phyloP scores from a whole-genome alignment of 2,113 vertebrate genomes.

The Brachypodius melanocephalos region DNA sequence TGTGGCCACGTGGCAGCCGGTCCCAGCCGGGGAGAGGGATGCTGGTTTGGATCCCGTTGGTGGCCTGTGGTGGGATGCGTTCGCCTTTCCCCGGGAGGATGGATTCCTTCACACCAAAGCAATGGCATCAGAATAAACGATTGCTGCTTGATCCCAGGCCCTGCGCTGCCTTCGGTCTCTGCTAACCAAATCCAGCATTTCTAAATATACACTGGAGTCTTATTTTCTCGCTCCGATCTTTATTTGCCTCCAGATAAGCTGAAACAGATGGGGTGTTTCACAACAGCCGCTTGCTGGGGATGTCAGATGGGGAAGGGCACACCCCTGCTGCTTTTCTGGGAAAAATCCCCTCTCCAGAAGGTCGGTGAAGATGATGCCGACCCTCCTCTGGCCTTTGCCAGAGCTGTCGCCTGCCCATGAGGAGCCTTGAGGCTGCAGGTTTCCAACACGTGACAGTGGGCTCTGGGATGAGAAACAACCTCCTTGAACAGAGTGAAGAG shows the following conservation, averaged over 20 bases:
- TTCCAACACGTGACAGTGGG: neutral
- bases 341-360: constrained; percentile 38
- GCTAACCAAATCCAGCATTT: constrained; percentile 50
- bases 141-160: constrained; percentile 41
- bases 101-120: constrained; percentile 59
- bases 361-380: neutral
- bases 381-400: neutral
- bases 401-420: accelerated
- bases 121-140: constrained; percentile 57
- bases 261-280: constrained; percentile 62
- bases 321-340: constrained; percentile 60
- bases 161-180: constrained; percentile 17
- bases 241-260: constrained; percentile 64
- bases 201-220: constrained; percentile 65
- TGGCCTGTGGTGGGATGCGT: neutral
- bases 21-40: neutral
- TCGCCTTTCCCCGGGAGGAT: neutral
- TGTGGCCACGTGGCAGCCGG: neutral
- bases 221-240: constrained; percentile 47
- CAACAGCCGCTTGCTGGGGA: constrained; percentile 45
- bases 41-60: neutral
- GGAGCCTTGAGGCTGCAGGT: neutral
- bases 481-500: neutral
- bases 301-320: constrained; percentile 49
- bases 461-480: neutral